Conservation (phyloP, 2,888 invertebrate species). For the Pheosia tremula region DNA sequence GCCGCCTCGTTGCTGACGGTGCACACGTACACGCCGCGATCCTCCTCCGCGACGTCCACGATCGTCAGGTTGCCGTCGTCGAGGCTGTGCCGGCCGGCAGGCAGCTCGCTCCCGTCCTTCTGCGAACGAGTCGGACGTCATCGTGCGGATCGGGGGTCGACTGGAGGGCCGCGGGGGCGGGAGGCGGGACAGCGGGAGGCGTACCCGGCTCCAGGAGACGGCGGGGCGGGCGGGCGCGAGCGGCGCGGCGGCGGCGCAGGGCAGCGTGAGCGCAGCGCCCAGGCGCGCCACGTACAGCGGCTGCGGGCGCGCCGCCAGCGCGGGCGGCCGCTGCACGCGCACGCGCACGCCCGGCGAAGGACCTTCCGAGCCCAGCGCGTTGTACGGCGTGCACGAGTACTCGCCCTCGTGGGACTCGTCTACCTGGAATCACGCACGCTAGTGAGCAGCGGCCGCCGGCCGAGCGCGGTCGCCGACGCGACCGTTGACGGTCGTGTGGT, state of each 20-base stretch:
- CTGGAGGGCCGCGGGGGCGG: not conserved
- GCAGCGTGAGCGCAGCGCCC: conserved; percentile 91
- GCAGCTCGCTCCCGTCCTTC: conserved; percentile 90
- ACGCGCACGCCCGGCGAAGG: conserved; percentile 93
- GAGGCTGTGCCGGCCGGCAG: conserved; percentile 87
- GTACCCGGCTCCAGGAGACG: conserved; percentile 54
- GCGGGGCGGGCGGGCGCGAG: conserved; percentile 64
- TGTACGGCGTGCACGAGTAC: conserved; percentile 96
- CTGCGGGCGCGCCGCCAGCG: conserved; percentile 91
- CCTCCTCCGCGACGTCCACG: conserved; percentile 90
- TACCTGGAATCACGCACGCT: conserved; percentile 75
- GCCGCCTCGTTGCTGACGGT: conserved; percentile 95
- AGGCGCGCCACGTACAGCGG: conserved; percentile 93
- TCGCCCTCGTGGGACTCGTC: conserved; percentile 93
- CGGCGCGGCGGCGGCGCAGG: conserved; percentile 89
- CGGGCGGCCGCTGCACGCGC: conserved; percentile 93
- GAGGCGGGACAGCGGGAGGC: conserved; percentile 1
- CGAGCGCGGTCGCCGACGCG: not conserved
- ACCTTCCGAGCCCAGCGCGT: conserved; percentile 93
- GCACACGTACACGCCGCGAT: conserved; percentile 94
- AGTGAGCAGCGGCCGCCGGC: not conserved
- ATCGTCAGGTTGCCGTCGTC: conserved; percentile 93
- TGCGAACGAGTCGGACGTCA: conserved; percentile 51
- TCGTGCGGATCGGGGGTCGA: not conserved
- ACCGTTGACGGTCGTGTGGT: not conserved